A percentile compares a stretch with the other conserved stretches of the same genome.
Evolutionary conservation across 2,888 invertebrate genomes (phyloP).

Genomic region (Chymomyza amoena): DNA sequence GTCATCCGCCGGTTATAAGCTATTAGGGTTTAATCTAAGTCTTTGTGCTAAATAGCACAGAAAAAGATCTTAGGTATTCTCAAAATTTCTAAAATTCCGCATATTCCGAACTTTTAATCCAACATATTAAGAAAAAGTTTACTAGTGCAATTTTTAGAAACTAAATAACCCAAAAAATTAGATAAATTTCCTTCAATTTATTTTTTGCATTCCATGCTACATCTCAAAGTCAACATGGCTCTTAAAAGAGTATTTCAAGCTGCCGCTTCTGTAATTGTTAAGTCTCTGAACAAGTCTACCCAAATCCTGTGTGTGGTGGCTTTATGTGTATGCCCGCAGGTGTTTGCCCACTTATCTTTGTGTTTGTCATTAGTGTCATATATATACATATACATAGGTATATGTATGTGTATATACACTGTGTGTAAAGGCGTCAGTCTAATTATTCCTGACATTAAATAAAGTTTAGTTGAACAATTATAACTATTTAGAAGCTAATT

Average conservation of each 20-base stretch:
- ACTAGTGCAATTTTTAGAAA: too few relatives aligned
- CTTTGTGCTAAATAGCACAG: too few relatives aligned
- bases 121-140: too few relatives aligned
- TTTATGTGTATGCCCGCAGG: slow-evolving; percentile 27
- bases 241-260: background rate
- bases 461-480: slow-evolving; percentile 70
- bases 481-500: slow-evolving; percentile 70
- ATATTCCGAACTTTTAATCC: too few relatives aligned
- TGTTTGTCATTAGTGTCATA: slow-evolving; percentile 2
- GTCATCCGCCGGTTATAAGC: too few relatives aligned
- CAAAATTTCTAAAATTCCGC: too few relatives aligned
- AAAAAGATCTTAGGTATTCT: too few relatives aligned
- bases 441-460: slow-evolving; percentile 66
- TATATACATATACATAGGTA: background rate
- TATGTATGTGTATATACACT: slow-evolving; percentile 2
- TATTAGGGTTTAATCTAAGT: too few relatives aligned
- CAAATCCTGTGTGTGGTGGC: background rate
- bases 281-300: background rate
- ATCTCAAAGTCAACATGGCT: background rate
- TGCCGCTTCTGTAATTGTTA: background rate
- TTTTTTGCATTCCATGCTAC: too few relatives aligned
- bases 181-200: too few relatives aligned
- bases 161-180: too few relatives aligned
- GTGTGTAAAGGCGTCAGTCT: slow-evolving; percentile 25
- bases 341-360: slow-evolving; percentile 23